Conservation (phyloP, 1,140 invertebrate species). For the Zaprionus vittiger region DNA sequence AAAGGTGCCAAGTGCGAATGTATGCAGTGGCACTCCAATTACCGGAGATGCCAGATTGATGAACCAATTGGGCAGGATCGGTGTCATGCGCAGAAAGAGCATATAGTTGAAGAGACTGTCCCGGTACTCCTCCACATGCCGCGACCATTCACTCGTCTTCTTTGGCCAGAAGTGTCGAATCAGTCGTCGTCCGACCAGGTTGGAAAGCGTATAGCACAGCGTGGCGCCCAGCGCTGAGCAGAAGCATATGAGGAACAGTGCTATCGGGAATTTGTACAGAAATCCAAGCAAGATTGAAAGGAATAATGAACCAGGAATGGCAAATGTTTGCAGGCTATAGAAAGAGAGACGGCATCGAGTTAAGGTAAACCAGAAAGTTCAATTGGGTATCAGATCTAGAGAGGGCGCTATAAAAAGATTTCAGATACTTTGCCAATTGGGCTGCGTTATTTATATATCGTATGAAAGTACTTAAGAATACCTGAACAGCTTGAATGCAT, state of each 20-base stretch:
- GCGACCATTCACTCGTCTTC: slow-evolving; percentile 93
- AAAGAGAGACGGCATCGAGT: slow-evolving; percentile 25
- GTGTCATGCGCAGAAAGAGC: slow-evolving; percentile 98
- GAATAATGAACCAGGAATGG: slow-evolving; percentile 99
- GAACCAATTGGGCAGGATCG: slow-evolving; percentile 99
- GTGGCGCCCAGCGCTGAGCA: slow-evolving; percentile 98
- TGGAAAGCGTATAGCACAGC: slow-evolving; percentile 97
- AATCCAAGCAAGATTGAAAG: slow-evolving; percentile 99
- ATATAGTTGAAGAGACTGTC: slow-evolving; percentile 98
- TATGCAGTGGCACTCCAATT: slow-evolving; percentile 95
- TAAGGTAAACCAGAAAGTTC: slow-evolving; percentile 54
- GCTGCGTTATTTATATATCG: not conserved
- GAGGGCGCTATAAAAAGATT: slow-evolving; percentile 1
- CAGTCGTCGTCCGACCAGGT: slow-evolving; percentile 93
- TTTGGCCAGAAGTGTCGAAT: slow-evolving; percentile 96
- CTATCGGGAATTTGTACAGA: slow-evolving; percentile 96
- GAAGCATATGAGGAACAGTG: slow-evolving; percentile 95
- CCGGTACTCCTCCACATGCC: slow-evolving; percentile 92
- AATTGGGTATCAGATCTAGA: not conserved
- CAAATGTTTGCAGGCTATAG: slow-evolving; percentile 98
- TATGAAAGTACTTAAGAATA: too few relatives aligned
- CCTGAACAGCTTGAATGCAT: too few relatives aligned
- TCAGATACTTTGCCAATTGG: not conserved
- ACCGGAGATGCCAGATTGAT: slow-evolving; percentile 99
- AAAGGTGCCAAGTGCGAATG: slow-evolving; percentile 97